Evolutionary conservation across 2,888 invertebrate genomes (phyloP), one percentile per base, ranked within the genome.

Genomic region (Ichneumon xanthorius): DNA sequence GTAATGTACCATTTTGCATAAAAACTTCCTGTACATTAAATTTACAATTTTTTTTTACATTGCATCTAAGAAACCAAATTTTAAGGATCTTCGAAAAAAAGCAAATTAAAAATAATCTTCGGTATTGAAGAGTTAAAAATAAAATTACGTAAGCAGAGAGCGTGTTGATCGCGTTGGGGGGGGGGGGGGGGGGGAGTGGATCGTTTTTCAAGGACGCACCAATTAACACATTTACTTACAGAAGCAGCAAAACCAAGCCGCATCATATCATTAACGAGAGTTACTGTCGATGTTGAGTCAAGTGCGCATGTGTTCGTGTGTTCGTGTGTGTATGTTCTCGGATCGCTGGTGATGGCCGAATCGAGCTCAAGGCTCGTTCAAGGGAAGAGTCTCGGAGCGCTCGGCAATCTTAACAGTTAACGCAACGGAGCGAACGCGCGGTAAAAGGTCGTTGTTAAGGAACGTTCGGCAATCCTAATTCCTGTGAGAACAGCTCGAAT

Each of bases 321-420:
- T 72, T 53, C 48, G 68, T 68, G 70, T 75, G 77, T 71, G 70
- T 53, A 48, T 72, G 79, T 79, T 73, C 78, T 72, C 70, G 76
- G 77, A 77, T 77, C 67, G 67, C 76, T 82, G 55, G 72, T 61
- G 78, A 82, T 79, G 76, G 76, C 71, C 76, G 82, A 82, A 82
- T 61, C 80, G 82, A 85, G 85, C 85, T 85, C 85, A 85, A 85
- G 82, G 85, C 67, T 85, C 67, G 55, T 76, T 82, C 85, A 85
- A 85, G 85, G 85, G 82, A 82, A 85, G 71, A 71, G n/a, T 61
- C 26, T 70, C 58, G 33, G 50, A 71, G 71, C 63, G 71, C 33
- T 70, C 71, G 71, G 14, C 71, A 68, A 55, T 79, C 71, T 71
- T 79, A 79, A 63, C 63, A 22, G 58, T 67, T 68, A 48, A 68